These are phyloP conservation scores for Tetanocera ferruginea DNA, from an alignment of 2,888 invertebrate species.

Conservation along the genomic window DNA sequence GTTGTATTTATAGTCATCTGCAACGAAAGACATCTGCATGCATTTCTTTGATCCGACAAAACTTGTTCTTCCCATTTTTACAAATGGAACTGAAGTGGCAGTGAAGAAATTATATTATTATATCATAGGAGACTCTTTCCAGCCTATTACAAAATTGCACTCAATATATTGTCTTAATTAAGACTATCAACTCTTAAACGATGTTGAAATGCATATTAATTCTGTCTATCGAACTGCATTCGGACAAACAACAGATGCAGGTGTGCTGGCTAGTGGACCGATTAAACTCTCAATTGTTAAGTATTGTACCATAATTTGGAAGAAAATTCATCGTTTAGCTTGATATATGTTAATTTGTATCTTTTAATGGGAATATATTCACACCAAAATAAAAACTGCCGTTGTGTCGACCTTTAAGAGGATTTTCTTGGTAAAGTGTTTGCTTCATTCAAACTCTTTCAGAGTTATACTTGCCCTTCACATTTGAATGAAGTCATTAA, in stretches of 20 bases:
- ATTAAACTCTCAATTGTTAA: not conserved
- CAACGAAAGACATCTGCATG: not conserved
- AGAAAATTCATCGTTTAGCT: not conserved
- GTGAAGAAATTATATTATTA: not conserved
- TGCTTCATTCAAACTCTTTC: slow-evolving; percentile 2
- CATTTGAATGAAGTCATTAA: too few species aligned
- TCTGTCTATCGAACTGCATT: not conserved
- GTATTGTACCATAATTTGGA: not conserved
- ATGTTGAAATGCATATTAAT: not conserved
- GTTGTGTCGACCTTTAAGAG: not conserved
- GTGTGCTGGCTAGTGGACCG: not conserved
- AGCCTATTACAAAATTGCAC: slow-evolving; percentile 36
- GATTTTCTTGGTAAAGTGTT: slow-evolving; percentile 45
- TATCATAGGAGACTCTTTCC: not conserved
- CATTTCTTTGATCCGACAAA: not conserved
- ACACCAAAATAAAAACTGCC: slow-evolving; percentile 48
- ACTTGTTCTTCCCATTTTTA: not conserved
- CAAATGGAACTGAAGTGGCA: not conserved
- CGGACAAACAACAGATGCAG: not conserved
- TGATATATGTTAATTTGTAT: not conserved
- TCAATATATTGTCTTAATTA: slow-evolving; percentile 39
- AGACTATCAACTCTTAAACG: not conserved
- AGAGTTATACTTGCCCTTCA: too few species aligned
- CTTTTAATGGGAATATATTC: slow-evolving; percentile 22
- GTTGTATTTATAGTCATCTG: not conserved